These are phyloP conservation scores for Sialia sialis DNA, from an alignment of 2,113 vertebrate genomes.

Conservation along the genomic window DNA sequence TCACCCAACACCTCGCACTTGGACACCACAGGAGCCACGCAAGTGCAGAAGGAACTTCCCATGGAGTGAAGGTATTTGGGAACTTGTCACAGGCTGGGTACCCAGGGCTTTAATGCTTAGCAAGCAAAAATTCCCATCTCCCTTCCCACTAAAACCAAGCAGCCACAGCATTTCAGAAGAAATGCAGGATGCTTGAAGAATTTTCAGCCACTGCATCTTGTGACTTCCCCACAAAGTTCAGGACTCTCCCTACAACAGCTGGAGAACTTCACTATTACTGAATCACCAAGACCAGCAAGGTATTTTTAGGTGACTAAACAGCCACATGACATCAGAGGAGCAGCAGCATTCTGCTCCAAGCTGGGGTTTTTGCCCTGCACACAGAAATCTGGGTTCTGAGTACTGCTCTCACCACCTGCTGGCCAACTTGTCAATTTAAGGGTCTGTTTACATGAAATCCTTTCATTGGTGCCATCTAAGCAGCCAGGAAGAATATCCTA, in stretches of 20 bases:
- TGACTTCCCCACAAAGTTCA: not conserved
- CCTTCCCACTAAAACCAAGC: not conserved
- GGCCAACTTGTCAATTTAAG: not conserved
- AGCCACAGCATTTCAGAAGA: not conserved
- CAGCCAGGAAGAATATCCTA: accelerated
- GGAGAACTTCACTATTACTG: not conserved
- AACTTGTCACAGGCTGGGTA: not conserved
- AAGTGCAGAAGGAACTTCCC: accelerated
- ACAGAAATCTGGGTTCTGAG: no score
- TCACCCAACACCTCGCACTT: accelerated
- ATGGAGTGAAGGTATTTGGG: accelerated
- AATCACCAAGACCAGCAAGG: accelerated
- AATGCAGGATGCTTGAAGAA: not conserved
- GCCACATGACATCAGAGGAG: not conserved
- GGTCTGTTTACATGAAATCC: not conserved
- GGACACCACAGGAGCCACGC: accelerated
- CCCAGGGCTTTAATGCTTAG: accelerated
- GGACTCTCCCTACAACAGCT: not conserved
- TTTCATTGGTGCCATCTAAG: not conserved
- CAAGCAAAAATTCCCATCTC: not conserved
- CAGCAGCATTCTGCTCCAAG: not conserved
- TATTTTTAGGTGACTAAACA: not conserved
- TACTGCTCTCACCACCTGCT: not conserved
- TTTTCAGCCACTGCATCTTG: not conserved
- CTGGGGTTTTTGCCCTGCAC: not conserved